Evolutionary conservation across 2,113 vertebrate genomes (phyloP).

Genomic region (Anarhynchus alexandrinus): DNA sequence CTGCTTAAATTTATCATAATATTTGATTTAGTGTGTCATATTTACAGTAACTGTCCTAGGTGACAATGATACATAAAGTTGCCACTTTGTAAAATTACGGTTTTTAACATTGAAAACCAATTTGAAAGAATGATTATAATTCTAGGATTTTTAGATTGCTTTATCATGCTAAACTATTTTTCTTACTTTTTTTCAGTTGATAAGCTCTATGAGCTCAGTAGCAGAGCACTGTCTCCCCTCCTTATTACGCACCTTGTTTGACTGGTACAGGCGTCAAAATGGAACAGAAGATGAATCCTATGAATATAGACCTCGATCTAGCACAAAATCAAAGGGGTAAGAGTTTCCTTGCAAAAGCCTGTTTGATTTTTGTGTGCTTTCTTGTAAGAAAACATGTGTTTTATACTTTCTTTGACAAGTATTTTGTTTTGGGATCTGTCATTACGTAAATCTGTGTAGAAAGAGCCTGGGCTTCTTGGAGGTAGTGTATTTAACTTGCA

Average conservation of each 20-base stretch:
- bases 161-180: neutral
- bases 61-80: neutral
- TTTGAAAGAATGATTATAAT: neutral
- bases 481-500: neutral
- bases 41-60: neutral
- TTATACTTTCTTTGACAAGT: neutral
- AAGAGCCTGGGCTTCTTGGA: neutral
- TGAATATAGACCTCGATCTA: conserved; percentile 92
- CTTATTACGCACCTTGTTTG: conserved; percentile 96
- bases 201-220: conserved; percentile 99
- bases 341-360: neutral
- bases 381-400: neutral
- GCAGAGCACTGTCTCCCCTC: conserved; percentile 99
- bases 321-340: conserved; percentile 98
- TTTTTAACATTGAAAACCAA: neutral
- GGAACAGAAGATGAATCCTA: conserved; percentile 97
- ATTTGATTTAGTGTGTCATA: neutral
- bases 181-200: conserved; percentile 82
- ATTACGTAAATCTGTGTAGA: neutral
- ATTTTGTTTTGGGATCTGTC: neutral
- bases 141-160: neutral
- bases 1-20: neutral
- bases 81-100: neutral
- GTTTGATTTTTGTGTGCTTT: neutral
- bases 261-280: conserved; percentile 97